These are phyloP conservation scores for Tachina fera DNA, from an alignment of 2,888 invertebrate species.

Conservation along the genomic window DNA sequence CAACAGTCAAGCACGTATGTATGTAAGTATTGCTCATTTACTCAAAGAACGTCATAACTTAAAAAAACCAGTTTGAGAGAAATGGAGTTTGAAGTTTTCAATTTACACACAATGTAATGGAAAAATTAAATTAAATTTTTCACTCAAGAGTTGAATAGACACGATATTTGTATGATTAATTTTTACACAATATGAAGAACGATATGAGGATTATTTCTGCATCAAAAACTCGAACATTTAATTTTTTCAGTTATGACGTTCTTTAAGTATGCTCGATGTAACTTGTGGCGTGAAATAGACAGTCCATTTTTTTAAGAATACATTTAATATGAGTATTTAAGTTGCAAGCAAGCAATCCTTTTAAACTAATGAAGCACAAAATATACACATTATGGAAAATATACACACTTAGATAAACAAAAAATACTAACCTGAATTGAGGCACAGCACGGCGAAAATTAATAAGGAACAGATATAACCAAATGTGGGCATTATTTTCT, in stretches of 20 bases:
- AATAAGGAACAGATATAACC: conserved; percentile 72
- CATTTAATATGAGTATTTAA: not conserved
- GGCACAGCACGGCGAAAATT: conserved; percentile 73
- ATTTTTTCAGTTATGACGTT: too few species aligned
- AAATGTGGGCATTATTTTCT: conserved; percentile 65
- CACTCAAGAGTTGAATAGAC: too few species aligned
- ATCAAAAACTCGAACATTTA: too few species aligned
- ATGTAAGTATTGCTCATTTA: too few species aligned
- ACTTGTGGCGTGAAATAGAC: conserved; percentile 21
- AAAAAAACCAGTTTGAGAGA: too few species aligned
- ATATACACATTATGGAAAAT: conserved; percentile 11
- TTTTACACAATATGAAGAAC: too few species aligned
- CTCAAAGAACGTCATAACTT: too few species aligned
- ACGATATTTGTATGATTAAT: too few species aligned
- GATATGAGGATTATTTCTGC: too few species aligned
- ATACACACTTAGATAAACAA: not conserved
- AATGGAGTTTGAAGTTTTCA: too few species aligned
- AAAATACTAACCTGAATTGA: conserved; percentile 77
- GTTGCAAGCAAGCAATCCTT: conserved; percentile 14
- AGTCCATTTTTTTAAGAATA: not conserved
- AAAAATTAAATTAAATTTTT: too few species aligned
- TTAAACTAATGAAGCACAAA: conserved; percentile 8
- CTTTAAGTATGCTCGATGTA: not conserved
- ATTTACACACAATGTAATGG: too few species aligned
- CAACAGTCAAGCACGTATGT: conserved; percentile 5